Conservation (phyloP, 2,888 invertebrate genomes). For the Microdon myrmicae region DNA sequence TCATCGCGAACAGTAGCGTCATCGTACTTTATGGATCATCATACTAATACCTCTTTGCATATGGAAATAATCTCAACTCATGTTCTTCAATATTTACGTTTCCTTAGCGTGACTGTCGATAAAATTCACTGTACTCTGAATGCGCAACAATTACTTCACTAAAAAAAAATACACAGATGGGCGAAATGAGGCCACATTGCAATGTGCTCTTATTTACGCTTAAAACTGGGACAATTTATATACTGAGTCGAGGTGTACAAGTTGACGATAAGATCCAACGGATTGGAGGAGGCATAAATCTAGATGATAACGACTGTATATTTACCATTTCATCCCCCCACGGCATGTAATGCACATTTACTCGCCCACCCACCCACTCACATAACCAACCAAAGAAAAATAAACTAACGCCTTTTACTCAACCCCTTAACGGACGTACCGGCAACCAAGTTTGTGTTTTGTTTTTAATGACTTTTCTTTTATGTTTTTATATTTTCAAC, state of each 20-base stretch:
- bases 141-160: constrained; percentile 38
- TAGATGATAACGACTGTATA: constrained; percentile 20
- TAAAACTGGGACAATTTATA: constrained; percentile 44
- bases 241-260: constrained; percentile 10
- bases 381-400: constrained; percentile 23
- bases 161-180: constrained; percentile 25
- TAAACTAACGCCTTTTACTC: constrained; percentile 23
- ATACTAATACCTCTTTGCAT: too few relatives aligned
- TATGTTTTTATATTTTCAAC: constrained; percentile 14
- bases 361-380: constrained; percentile 26
- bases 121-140: constrained; percentile 17
- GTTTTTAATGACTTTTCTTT: constrained; percentile 41
- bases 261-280: neutral
- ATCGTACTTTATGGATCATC: too few relatives aligned
- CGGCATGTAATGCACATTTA: too few relatives aligned
- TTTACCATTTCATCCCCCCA: constrained; percentile 30
- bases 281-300: constrained; percentile 19
- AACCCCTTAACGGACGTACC: too few relatives aligned
- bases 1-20: too few relatives aligned
- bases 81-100: constrained; percentile 31
- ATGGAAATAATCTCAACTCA: constrained; percentile 21
- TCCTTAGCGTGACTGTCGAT: constrained; percentile 19
- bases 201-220: constrained; percentile 18
- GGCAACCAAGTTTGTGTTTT: constrained; percentile 37
- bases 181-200: neutral